Evolutionary conservation across 2,888 invertebrate genomes (phyloP), one percentile per base, ranked within the genome.

Genomic region (Diachrysia chrysitis): DNA sequence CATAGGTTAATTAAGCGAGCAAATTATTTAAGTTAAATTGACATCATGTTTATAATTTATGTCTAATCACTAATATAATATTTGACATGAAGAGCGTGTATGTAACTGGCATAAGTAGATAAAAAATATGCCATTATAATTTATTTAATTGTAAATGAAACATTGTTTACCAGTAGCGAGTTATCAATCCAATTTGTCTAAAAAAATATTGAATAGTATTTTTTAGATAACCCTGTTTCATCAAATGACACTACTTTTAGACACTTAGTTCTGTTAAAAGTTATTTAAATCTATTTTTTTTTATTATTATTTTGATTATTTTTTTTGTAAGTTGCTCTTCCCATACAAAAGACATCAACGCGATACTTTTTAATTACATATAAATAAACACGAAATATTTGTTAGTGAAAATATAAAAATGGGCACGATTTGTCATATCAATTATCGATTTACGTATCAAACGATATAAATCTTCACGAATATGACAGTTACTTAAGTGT

Each of bases 321-420:
- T 19, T 29, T 55, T 32, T 9, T 16, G 5, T 23, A 56, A 9
- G 42, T 64, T 66, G 59, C 56, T 19, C 66, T 51, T 63, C 68
- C 73, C 81, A 81, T 89, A 88, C 76, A 90, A 92, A 93, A 93
- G 93, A 93, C 93, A 90, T 93, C 91, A 92, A 93, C 93, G 93
- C 90, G 92, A 70, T 74, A 53, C 51, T 23, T 64, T 58, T 57
- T 62, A 1, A 64, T 71, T n/a, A 1, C 16, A 7, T 65, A 9
- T 23, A 55, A 56, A 51, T 35, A 37, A 68, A 62, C 58, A 60
- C 19, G 16, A 23, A 21, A 10, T 58, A 71, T 25, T 62, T 64
- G 76, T 32, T 51, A 2, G 7, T 53, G 9, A 59, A 64, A 62
- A 64, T 19, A 62, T 59, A 16, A 65, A 72, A 73, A 64, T 62